A percentile compares a stretch with the other conserved stretches of the same genome.
Conservation (phyloP, 2,888 invertebrate genomes). For the Tachina lurida region DNA sequence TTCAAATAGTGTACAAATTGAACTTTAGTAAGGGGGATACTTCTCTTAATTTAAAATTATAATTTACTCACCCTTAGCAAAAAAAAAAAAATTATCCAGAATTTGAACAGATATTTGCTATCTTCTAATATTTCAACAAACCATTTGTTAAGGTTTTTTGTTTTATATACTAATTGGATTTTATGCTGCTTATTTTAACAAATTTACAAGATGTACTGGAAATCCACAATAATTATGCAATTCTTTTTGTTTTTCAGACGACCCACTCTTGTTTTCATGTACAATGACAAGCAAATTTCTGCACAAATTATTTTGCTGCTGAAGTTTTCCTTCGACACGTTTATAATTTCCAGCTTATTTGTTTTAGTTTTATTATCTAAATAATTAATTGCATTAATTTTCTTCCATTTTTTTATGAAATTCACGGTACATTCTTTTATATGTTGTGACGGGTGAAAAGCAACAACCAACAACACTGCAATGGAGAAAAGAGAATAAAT, state of each 20-base stretch:
- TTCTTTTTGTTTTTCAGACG: neutral
- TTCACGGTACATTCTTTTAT: neutral
- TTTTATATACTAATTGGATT: neutral
- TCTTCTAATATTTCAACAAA: neutral
- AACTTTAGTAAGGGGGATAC: no score
- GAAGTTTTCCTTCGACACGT: neutral
- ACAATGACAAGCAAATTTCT: slow-evolving; percentile 44
- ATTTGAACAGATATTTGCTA: neutral
- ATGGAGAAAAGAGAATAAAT: neutral
- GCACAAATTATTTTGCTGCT: neutral
- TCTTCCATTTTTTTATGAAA: slow-evolving; percentile 13
- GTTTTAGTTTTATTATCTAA: slow-evolving; percentile 8
- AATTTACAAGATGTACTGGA: neutral
- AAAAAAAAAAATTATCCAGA: neutral
- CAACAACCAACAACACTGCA: slow-evolving; percentile 15
- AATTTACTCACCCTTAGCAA: neutral
- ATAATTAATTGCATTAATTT: slow-evolving; percentile 32
- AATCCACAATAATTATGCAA: slow-evolving; percentile 44
- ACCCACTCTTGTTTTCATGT: neutral
- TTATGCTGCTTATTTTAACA: neutral
- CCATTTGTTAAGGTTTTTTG: neutral
- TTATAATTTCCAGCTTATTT: neutral
- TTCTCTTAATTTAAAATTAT: no score
- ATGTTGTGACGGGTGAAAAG: slow-evolving; percentile 45
- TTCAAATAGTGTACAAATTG: no score